Evolutionary conservation across 1,140 invertebrate species (phyloP).

Genomic region (Bombyx mori): DNA sequence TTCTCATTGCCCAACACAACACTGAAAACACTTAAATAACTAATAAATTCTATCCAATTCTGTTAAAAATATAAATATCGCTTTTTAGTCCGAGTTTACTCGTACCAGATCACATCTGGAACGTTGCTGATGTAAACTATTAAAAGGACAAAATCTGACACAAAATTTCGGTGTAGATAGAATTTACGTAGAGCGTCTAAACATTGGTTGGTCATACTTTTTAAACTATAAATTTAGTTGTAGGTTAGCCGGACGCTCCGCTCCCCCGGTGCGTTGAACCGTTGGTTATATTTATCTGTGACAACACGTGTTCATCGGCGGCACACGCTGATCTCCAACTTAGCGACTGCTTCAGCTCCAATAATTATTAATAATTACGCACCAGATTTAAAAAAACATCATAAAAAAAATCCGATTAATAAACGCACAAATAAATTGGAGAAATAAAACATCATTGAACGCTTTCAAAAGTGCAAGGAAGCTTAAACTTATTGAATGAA

Average conservation of each 20-base stretch:
- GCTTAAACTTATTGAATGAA: constrained; percentile 3
- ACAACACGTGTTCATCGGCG: constrained; percentile 52
- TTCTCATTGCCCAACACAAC: too few relatives aligned
- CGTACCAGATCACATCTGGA: too few relatives aligned
- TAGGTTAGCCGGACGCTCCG: constrained; percentile 51
- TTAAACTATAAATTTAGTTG: constrained; percentile 1
- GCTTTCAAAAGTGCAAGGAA: neutral
- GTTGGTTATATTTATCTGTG: constrained; percentile 64
- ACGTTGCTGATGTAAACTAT: neutral
- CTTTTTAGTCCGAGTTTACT: too few relatives aligned
- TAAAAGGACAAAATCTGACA: neutral
- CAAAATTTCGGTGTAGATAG: neutral
- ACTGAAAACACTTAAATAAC: too few relatives aligned
- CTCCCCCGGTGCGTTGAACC: constrained; percentile 61
- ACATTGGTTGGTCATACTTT: too few relatives aligned
- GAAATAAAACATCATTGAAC: too few relatives aligned
- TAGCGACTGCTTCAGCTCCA: constrained; percentile 24
- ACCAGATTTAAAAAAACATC: neutral
- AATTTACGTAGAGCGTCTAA: too few relatives aligned
- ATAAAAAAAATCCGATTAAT: too few relatives aligned
- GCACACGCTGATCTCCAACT: constrained; percentile 26
- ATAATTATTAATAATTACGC: constrained; percentile 19
- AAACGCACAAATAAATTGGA: too few relatives aligned
- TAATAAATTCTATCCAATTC: too few relatives aligned
- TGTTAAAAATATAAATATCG: too few relatives aligned